Conservation (phyloP, 2,888 invertebrate genomes). For the Cantharis rufa region DNA sequence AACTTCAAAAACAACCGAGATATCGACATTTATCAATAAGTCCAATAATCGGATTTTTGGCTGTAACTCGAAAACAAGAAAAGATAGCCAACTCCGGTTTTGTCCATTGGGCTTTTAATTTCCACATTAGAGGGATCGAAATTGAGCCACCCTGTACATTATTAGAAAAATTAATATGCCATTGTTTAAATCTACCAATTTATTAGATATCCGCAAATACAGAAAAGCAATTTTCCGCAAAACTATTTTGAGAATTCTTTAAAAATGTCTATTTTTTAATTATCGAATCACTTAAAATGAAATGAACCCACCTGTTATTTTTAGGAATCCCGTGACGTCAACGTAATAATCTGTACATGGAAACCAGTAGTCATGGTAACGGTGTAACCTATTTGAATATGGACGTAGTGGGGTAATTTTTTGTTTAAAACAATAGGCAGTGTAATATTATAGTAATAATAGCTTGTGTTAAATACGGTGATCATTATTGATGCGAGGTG, state of each 20-base stretch:
- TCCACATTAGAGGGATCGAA: too few species aligned
- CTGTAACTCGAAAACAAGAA: too few species aligned
- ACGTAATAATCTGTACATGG: conserved; percentile 33
- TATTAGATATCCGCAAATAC: too few species aligned
- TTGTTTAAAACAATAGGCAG: conserved; percentile 10
- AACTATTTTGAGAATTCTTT: background rate
- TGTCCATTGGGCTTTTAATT: too few species aligned
- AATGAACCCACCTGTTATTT: conserved; percentile 36
- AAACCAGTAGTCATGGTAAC: conserved; percentile 44
- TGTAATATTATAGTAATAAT: background rate
- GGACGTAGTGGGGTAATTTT: conserved; percentile 26
- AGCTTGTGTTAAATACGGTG: background rate
- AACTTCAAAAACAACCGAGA: too few species aligned
- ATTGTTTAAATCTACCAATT: too few species aligned
- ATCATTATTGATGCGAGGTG: background rate
- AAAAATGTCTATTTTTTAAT: background rate
- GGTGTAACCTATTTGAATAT: conserved; percentile 30
- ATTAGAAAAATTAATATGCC: too few species aligned
- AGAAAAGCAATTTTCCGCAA: background rate
- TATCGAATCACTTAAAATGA: background rate
- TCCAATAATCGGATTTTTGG: too few species aligned
- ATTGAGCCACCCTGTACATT: too few species aligned
- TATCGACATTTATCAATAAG: too few species aligned
- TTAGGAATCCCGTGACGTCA: conserved; percentile 39
- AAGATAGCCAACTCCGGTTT: too few species aligned